A percentile compares a stretch with the other conserved stretches of the same genome.
phyloP scores from a whole-genome alignment of 1,140 invertebrate genomes.

The Tenebrio molitor region DNA sequence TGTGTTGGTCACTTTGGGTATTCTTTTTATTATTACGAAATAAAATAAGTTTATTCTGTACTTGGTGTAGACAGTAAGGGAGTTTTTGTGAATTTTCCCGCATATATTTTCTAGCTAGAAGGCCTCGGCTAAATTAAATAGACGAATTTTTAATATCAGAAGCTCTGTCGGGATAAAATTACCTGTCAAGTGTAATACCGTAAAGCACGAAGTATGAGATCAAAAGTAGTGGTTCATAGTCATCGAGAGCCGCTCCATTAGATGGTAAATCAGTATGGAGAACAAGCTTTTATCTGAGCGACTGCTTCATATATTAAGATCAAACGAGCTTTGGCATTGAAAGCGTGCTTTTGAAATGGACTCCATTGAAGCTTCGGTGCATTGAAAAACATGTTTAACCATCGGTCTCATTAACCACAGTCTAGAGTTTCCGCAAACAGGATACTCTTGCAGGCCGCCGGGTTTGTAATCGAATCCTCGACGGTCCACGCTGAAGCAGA shows the following conservation, averaged over 20 bases:
- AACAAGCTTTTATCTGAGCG: conserved; percentile 52
- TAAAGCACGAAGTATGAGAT: conserved; percentile 34
- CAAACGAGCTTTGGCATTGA: conserved; percentile 60
- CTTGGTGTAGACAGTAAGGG: too few species aligned
- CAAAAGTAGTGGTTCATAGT: conserved; percentile 42
- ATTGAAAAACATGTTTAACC: conserved; percentile 61
- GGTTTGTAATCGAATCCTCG: conserved; percentile 45
- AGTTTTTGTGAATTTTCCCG: conserved; percentile 1
- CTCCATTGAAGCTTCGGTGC: conserved; percentile 55
- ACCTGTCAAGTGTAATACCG: conserved; percentile 42
- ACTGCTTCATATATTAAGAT: conserved; percentile 58
- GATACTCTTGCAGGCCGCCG: conserved; percentile 50
- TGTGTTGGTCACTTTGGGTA: too few species aligned
- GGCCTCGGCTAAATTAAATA: neutral
- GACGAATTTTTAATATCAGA: conserved; percentile 37
- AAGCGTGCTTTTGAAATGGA: conserved; percentile 59
- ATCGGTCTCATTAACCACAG: conserved; percentile 59
- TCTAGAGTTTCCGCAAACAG: conserved; percentile 57
- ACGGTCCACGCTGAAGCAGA: conserved; percentile 19
- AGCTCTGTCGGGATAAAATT: conserved; percentile 25
- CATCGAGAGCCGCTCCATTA: conserved; percentile 32
- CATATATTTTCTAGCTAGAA: neutral
- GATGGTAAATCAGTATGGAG: conserved; percentile 44
- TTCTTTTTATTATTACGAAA: too few species aligned
- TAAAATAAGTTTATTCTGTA: too few species aligned